Base-by-base conservation (phyloP, 2,113 vertebrate species). In the Ardeotis arabs region DNA sequence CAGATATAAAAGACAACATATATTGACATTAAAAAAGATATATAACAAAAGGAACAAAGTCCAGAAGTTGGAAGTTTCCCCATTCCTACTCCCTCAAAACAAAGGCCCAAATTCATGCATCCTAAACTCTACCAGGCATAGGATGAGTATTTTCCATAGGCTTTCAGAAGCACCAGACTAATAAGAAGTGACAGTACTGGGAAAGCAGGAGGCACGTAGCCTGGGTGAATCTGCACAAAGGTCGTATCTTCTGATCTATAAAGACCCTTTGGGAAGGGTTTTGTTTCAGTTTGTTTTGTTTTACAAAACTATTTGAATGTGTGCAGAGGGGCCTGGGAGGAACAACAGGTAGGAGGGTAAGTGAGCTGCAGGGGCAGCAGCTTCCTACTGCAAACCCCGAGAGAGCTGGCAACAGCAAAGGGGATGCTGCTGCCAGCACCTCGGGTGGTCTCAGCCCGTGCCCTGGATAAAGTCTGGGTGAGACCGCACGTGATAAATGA, bases 371-470 rank as follows among this genome's bases (percentile, higher is more conserved):
- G 18, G 4, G 10, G 35, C 25, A 73, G 63, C 33, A 47, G 53
- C 49, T 4, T 60, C 22, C 39, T 50, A 31, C 3, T 2, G 2
- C 21, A 33, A 56, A 28, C 9, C 0, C 0, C 9, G 49, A 24
- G 31, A 62, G 52, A 27, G 35, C 12, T 44, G 20, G 10, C 17
- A 52, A 25, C 25, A 88, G 39, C 6, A 9, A 47, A 52, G 53
- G 39, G 23, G 56, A 19, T 28, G 50, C 10, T 82, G 37, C 60
- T 39, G 19, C 28, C 28, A 47, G 62, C 53, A 76, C 23, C 53
- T 73, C 0, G 0, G n/a, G 41, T 18, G 15, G 29, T 18, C 60
- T 84, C 68, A 84, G 73, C 29, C 9, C 9, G 33, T 39, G 50
- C 45, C 29, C 66, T 31, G 3, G 9, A 10, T 6, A 29, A 83